Conservation (phyloP, 1,140 invertebrate species). For the Acyrthosiphon pisum region DNA sequence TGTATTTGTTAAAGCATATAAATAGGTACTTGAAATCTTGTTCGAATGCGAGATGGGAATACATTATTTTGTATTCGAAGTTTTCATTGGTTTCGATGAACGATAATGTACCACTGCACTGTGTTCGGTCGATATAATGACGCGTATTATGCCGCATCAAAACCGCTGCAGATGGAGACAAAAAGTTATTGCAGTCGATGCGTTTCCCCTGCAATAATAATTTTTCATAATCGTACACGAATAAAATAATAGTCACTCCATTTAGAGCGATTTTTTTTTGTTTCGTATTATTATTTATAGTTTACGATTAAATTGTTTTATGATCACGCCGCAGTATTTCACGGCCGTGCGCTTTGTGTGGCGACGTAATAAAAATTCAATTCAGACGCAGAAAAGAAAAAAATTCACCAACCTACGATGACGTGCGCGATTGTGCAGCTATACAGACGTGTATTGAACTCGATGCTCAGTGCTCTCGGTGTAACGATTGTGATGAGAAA, state of each 20-base stretch:
- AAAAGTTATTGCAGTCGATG: not conserved
- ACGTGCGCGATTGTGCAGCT: not conserved
- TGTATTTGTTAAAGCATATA: too few relatives aligned
- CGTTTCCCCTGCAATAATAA: not conserved
- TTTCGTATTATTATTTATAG: not conserved
- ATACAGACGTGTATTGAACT: not conserved
- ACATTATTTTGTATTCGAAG: not conserved
- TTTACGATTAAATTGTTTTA: not conserved
- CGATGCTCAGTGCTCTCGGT: not conserved
- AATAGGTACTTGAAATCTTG: not conserved
- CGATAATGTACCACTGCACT: not conserved
- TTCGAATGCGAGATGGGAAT: not conserved
- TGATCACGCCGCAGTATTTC: not conserved
- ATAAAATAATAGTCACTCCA: not conserved
- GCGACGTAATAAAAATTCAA: not conserved
- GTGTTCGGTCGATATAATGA: not conserved
- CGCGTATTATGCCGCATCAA: not conserved
- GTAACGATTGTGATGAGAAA: not conserved
- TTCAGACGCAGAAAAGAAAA: not conserved
- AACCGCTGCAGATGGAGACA: not conserved
- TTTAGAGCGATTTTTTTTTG: not conserved
- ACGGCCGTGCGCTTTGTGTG: not conserved
- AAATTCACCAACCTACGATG: not conserved
- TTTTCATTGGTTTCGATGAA: not conserved
- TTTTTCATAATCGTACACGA: conserved; percentile 16